Evolutionary conservation across 2,113 vertebrate species (phyloP), one percentile per base, ranked within the genome.

Genomic region (Lamprologus lemairii): DNA sequence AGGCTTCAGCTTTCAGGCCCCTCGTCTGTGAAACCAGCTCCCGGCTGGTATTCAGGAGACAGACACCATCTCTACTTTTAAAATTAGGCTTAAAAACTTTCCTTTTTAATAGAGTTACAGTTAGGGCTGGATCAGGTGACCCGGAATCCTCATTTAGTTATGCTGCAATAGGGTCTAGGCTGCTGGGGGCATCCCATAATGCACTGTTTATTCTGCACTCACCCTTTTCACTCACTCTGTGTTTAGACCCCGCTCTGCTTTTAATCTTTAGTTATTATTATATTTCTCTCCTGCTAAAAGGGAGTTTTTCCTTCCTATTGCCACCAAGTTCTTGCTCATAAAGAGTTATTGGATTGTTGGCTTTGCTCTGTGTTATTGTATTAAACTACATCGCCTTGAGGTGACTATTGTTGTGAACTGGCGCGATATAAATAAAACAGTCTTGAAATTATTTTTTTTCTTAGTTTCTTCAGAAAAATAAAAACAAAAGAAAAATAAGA

Each of bases 21-120:
- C 31, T 37, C 10, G 6, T 65, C 60, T 65, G 31, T 65, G 31
- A 12, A 7, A 35, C 31, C 60, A 65, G 31, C 60, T 65, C 9
- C 60, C 2, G 0, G 31, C 26, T 12, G 17, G 4, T 17, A 65
- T n/a, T 65, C 31, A n/a, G 60, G 60, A 65, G 2, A 37, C 60
- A n/a, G 17, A n/a, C 33, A 0, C 33, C 0, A 12, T 65, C 60
- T 35, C 60, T 65, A 65, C 58, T 63, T 63, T 63, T 63, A 35
- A 63, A 19, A 63, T 35, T 35, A 37, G 17, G 60, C 60, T 65
- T 65, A 37, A 65, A 65, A 37, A n/a, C 33, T 0, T 37, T 65
- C 4, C 6, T 37, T 65, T 65, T 37, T 65, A 2, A n/a, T 65
- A 65, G 0, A n/a, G 33, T 37, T 7, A n/a, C 3, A 65, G 17